phyloP scores from a whole-genome alignment of 2,888 invertebrate species.

The Andrena fulva region DNA sequence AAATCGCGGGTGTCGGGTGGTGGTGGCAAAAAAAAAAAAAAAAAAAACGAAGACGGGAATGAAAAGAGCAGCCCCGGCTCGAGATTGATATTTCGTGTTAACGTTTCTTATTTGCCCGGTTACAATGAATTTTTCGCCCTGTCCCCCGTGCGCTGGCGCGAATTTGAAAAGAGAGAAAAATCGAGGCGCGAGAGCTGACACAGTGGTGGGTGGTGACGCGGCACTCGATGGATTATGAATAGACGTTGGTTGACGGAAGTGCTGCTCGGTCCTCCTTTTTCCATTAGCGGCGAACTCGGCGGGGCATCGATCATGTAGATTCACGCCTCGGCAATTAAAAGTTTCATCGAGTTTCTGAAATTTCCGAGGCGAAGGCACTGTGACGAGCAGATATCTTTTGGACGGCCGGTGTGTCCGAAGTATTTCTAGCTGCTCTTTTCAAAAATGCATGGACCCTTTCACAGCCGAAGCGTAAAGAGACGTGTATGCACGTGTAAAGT shows the following conservation, averaged over 20 bases:
- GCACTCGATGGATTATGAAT: constrained; percentile 41
- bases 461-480: no score
- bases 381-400: no score
- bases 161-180: constrained; percentile 2
- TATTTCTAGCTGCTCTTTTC: no score
- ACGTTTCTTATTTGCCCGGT: constrained; percentile 13
- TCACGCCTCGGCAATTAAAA: background rate
- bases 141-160: background rate
- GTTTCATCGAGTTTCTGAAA: background rate
- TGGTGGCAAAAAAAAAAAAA: background rate
- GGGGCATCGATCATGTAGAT: background rate
- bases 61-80: background rate
- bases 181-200: background rate
- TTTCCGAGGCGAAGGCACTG: no score
- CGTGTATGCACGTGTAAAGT: background rate
- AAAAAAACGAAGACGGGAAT: background rate
- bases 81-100: constrained; percentile 39
- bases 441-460: no score
- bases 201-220: background rate
- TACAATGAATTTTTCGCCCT: constrained; percentile 22
- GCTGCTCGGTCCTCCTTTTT: background rate
- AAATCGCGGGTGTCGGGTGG: background rate
- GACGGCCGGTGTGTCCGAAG: no score
- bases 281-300: background rate
- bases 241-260: constrained; percentile 7